Evolutionary conservation across 2,113 vertebrate species (phyloP), one percentile per base, ranked within the genome.

Genomic region (Phainopepla nitens): DNA sequence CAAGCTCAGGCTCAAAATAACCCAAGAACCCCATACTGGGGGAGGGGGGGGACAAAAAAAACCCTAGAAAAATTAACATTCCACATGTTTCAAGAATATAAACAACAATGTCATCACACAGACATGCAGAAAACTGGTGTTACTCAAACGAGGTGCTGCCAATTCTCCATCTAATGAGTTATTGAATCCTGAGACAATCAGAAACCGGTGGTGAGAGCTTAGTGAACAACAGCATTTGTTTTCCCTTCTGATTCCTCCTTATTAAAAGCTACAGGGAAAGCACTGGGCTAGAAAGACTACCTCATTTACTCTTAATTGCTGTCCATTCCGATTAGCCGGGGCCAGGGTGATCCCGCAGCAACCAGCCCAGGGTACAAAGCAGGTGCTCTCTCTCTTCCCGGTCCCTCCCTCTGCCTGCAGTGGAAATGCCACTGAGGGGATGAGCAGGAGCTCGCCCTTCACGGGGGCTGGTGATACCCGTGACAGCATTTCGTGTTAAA

Each of bases 51-150:
- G 7, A 24, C 49, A 13, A 36, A 54, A 15, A 45, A 49, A 33
- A 15, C 1, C 4, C 31, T n/a, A 77, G 44, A 77, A 96, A 94
- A 94, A 83, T 91, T 88, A 94, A 94, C 80, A 89, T 96, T 96
- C 91, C 73, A 93, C 60, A 73, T 91, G 79, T 73, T 97, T 87
- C 91, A 96, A 95, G 91, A 97, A 97, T 93, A 94, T 84, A 90
- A 96, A 91, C 86, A 96, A 91, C 86, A 94, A 90, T 45, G 84
- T 93, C 86, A 94, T 89, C 82, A 78, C 76, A 65, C 50, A 96
- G 95, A 77, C 23, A 95, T 69, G 77, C 92, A 90, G 89, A 95
- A 95, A 94, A 95, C 57, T 57, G 77, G 72, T 91, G 89, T 94
- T 94, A 82, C 90, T 95, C 93, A 89, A 82, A 89, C 66, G 6